These are phyloP conservation scores for Rhabdomys pumilio DNA, from an alignment of 2,797 vertebrate species.

Conservation along the genomic window DNA sequence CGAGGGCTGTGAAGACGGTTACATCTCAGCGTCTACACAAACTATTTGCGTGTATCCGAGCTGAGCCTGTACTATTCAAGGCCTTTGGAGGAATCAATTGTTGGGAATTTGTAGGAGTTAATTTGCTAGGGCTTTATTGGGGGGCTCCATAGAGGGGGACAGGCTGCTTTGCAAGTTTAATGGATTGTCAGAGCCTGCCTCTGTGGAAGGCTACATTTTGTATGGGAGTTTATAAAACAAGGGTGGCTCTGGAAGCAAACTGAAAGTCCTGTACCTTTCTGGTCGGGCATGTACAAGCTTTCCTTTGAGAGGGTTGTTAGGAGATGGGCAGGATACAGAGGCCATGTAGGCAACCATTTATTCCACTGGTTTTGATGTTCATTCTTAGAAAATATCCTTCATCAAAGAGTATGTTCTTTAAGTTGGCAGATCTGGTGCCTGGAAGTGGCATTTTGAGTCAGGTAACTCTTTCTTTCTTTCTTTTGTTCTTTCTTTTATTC, in stretches of 20 bases:
- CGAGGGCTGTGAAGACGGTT: slow-evolving; percentile 71
- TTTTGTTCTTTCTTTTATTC: neutral
- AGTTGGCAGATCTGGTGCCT: slow-evolving; percentile 38
- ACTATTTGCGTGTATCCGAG: slow-evolving; percentile 34
- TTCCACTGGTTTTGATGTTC: slow-evolving; percentile 74
- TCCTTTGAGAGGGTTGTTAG: neutral
- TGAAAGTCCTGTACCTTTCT: neutral
- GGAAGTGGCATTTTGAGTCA: slow-evolving; percentile 79
- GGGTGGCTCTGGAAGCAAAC: slow-evolving; percentile 24
- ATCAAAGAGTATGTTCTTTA: slow-evolving; percentile 63
- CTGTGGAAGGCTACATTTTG: slow-evolving; percentile 68
- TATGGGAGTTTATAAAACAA: slow-evolving; percentile 17
- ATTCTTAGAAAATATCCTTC: slow-evolving; percentile 68
- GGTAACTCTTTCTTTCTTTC: neutral
- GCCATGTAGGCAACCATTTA: neutral
- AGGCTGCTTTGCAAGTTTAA: slow-evolving; percentile 38
- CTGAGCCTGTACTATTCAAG: slow-evolving; percentile 42
- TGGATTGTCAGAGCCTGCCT: slow-evolving; percentile 1
- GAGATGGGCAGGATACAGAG: neutral
- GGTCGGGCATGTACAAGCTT: neutral
- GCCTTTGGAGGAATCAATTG: slow-evolving; percentile 61
- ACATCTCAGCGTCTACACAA: slow-evolving; percentile 31
- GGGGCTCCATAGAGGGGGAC: slow-evolving; percentile 16
- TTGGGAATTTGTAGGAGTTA: slow-evolving; percentile 76
- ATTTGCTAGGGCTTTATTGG: slow-evolving; percentile 78